A percentile compares a stretch with the other conserved stretches of the same genome.
Evolutionary conservation across 1,140 invertebrate species (phyloP).

Genomic region (Macrocentrus cingulum): DNA sequence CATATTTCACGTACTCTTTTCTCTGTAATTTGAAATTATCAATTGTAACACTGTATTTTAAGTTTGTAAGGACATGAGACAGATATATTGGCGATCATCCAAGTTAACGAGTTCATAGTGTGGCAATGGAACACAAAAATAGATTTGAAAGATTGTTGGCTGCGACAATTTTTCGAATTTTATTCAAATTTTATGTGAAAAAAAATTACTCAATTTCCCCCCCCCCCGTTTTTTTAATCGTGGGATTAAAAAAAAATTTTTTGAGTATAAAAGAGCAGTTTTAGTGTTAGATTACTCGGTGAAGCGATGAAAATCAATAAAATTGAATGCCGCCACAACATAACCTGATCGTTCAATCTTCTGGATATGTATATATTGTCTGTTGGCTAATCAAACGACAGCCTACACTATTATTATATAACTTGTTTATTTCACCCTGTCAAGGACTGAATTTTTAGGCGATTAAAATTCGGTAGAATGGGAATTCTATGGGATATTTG

Average conservation of each 20-base stretch:
- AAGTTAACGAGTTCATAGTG: slow-evolving; percentile 38
- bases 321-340: too few species aligned
- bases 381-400: not conserved
- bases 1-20: slow-evolving; percentile 95
- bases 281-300: too few species aligned
- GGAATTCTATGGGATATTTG: not conserved
- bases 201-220: too few species aligned
- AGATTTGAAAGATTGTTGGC: slow-evolving; percentile 29
- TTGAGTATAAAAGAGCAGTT: too few species aligned
- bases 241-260: too few species aligned
- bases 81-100: slow-evolving; percentile 6
- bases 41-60: not conserved
- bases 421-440: slow-evolving; percentile 9
- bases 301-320: too few species aligned
- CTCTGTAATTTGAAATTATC: slow-evolving; percentile 71
- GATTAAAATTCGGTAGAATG: too few species aligned
- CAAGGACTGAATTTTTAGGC: too few species aligned
- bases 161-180: slow-evolving; percentile 4
- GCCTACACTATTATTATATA: slow-evolving; percentile 33
- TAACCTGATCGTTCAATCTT: too few species aligned
- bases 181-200: not conserved
- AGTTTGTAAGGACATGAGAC: slow-evolving; percentile 3
- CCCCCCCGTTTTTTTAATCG: too few species aligned
- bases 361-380: not conserved
- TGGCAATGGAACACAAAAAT: slow-evolving; percentile 45